Percentiles rank a stretch among this genome's conserved stretches.
Evolutionary conservation across 2,797 vertebrate species (phyloP).

Genomic region (Lindbergichthys nudifrons): DNA sequence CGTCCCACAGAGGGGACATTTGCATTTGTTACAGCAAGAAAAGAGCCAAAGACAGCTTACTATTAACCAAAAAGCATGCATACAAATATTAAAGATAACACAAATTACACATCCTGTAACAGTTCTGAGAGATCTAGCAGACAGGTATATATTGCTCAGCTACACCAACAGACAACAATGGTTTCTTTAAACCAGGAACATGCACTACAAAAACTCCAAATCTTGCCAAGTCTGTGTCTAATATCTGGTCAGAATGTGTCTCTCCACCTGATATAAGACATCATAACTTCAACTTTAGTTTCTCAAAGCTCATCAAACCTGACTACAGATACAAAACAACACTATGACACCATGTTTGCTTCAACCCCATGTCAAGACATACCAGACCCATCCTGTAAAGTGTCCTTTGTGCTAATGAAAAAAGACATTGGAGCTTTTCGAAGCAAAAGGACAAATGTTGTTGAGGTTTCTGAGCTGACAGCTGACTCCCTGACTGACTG

Average conservation of each 20-base stretch:
- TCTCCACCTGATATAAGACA: too few species aligned
- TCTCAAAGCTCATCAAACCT: not conserved
- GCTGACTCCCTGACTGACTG: conserved; percentile 43
- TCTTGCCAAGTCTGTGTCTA: too few species aligned
- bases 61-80: too few species aligned
- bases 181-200: not conserved
- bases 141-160: too few species aligned
- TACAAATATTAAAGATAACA: too few species aligned
- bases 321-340: not conserved
- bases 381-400: not conserved
- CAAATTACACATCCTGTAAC: too few species aligned
- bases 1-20: too few species aligned
- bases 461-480: conserved; percentile 43
- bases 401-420: conserved; percentile 10
- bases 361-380: not conserved
- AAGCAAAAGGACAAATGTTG: not conserved
- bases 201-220: not conserved
- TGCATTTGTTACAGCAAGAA: too few species aligned
- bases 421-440: conserved; percentile 15
- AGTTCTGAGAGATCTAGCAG: too few species aligned
- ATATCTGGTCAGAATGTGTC: too few species aligned
- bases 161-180: not conserved
- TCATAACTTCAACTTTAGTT: not conserved
- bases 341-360: not conserved
- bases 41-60: too few species aligned